Percentiles rank a stretch among this genome's conserved stretches.
These are phyloP conservation scores for Chelonoidis abingdonii DNA, from an alignment of 2,113 vertebrate genomes.

Conservation along the genomic window DNA sequence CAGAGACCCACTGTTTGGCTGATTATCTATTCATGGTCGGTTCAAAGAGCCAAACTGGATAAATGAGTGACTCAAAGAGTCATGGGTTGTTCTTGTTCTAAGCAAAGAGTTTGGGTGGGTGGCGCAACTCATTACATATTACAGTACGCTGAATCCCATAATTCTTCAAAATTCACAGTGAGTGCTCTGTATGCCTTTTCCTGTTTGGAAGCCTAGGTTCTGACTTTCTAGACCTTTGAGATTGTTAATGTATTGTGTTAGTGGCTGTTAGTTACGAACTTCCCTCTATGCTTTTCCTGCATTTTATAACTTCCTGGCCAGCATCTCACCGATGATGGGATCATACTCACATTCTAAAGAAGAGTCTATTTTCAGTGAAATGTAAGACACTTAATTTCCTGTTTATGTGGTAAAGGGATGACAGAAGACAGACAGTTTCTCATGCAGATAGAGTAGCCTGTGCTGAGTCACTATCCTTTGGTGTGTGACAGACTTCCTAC, in stretches of 20 bases:
- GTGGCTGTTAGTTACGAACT: not conserved
- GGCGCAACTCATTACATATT: not conserved
- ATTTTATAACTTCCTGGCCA: not conserved
- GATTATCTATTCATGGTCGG: no score
- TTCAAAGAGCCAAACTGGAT: no score
- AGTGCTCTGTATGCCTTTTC: accelerated
- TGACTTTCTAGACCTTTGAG: not conserved
- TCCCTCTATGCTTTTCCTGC: not conserved
- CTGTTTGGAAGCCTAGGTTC: not conserved
- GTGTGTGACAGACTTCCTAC: not conserved
- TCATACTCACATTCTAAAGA: not conserved
- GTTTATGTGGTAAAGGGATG: not conserved
- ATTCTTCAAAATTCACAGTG: not conserved
- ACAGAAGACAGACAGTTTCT: conserved; percentile 15
- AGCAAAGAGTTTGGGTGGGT: not conserved
- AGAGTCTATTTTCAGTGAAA: not conserved
- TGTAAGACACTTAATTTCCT: not conserved
- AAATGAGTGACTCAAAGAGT: no score
- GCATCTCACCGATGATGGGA: not conserved
- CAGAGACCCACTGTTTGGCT: no score
- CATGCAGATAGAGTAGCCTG: not conserved
- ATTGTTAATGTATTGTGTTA: not conserved
- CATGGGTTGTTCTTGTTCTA: no score
- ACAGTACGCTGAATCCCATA: not conserved
- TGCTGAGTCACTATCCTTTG: conserved; percentile 10